Evolutionary conservation across 2,113 vertebrate genomes (phyloP), one percentile per base, ranked within the genome.

Genomic region (Lophius piscatorius): DNA sequence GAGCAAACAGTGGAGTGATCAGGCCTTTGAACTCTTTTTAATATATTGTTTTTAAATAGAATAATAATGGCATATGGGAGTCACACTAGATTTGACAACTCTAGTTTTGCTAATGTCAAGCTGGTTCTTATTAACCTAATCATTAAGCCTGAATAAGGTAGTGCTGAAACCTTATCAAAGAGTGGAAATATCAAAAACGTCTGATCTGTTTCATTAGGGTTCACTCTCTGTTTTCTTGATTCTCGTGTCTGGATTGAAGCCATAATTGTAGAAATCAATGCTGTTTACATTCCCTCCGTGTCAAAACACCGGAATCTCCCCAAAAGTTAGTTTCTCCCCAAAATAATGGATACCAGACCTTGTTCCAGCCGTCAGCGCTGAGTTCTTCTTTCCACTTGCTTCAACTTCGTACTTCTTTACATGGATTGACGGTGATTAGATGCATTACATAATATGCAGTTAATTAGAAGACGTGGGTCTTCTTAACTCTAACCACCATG

Each of bases 271-370:
- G 64, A 84, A 80, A 77, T 84, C 70, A 73, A 71, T 38, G 5
- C 51, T 78, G 80, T 87, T 88, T 86, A 81, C 88, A 87, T 88
- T 88, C 79, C 77, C 70, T 40, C 21, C 4, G 46, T 66, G 69
- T 81, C 83, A 85, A 84, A 84, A 84, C 82, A 84, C 63, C 4
- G 16, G 76, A 87, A 85, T 88, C 80, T 87, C 83, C 80, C 81
- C 28, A 52, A 83, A 84, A 80, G 47, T 70, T 52, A 7, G 64
- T 76, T 60, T 66, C 45, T 81, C 81, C 76, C 36, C 65, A 81
- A 48, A 74, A 70, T 85, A 88, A 90, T 87, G 63, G 69, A 83
- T 57, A 63, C 68, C 88, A 88, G 82, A 81, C 72, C 18, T 9
- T 0, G 29, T 16, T 75, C 49, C 60, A 62, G 74, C 59, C 67